Evolutionary conservation across 2,888 invertebrate genomes (phyloP), one percentile per base, ranked within the genome.

Genomic region (Scaptomyza parva): DNA sequence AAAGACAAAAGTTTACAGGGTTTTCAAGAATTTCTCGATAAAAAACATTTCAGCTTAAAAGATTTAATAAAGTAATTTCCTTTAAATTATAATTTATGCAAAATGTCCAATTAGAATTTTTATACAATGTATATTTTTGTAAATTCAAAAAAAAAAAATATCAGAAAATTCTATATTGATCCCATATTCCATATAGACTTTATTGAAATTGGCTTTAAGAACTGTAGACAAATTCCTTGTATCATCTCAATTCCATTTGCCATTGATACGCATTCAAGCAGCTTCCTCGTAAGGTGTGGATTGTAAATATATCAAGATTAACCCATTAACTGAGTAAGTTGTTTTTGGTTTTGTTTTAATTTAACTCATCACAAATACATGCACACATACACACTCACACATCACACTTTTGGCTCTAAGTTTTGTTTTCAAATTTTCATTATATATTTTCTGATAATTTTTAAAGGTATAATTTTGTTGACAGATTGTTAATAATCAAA

Each of bases 241-340:
- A 48, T 55, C 54, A 72, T 52, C 59, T 60, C 40, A 28, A 47
- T 50, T 50, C 44, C 72, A 66, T 54, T 72, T 65, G 48, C 39
- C 55, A 71, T 72, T 73, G 48, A 40, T 54, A 45, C 57, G 53
- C 72, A 76, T 72, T 71, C 30, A 66, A 66, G 53, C 60, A 66
- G 74, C 44, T 62, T 28, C 63, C 48, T 39, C 55, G 45, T 54
- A 54, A 55, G 43, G 47, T 62, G 58, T 73, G 73, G 64, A 80
- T 65, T 52, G 54, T 64, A 40, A 9, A 37, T 35, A 26, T 58
- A 53, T 61, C 59, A 69, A 69, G 66, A 70, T 67, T 73, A 64
- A 81, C 48, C 59, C 59, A 64, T 60, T 70, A 52, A 65, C 78
- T 78, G 74, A 87, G 82, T 83, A 83, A 83, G 82, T 83, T 70